Evolutionary conservation across 1,140 invertebrate genomes (phyloP).

Genomic region (Pantala flavescens): DNA sequence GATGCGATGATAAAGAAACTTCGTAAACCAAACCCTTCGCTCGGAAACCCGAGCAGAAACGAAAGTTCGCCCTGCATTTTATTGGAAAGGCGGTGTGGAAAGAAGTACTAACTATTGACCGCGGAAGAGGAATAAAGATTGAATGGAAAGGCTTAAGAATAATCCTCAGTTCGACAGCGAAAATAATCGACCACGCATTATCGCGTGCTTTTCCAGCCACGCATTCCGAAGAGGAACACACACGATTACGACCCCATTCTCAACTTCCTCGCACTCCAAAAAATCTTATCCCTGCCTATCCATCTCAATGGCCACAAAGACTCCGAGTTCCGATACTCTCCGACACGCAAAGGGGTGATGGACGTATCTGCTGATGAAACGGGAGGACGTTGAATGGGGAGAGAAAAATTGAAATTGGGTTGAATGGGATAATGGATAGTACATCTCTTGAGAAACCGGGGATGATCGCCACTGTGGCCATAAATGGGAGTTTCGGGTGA

Average conservation of each 20-base stretch:
- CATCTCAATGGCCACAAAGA: background rate
- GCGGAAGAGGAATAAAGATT: background rate
- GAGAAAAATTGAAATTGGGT: too few relatives aligned
- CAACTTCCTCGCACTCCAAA: conserved; percentile 8
- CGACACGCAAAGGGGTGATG: background rate
- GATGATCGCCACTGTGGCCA: background rate
- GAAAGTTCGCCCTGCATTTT: too few relatives aligned
- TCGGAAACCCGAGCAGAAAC: too few relatives aligned
- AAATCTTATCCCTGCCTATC: background rate
- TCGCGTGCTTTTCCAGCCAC: background rate
- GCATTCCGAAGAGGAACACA: too few relatives aligned
- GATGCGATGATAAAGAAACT: too few relatives aligned
- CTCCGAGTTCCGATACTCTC: background rate
- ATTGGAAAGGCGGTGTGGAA: too few relatives aligned
- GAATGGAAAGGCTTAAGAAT: background rate
- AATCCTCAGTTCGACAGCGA: background rate
- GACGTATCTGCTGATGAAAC: background rate
- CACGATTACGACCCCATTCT: background rate
- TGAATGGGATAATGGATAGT: conserved; percentile 9
- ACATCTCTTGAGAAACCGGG: background rate
- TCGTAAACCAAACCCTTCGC: too few relatives aligned
- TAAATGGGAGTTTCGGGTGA: background rate
- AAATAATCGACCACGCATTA: background rate
- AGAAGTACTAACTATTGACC: background rate
- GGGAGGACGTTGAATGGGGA: background rate